Evolutionary conservation across 2,888 invertebrate species (phyloP), one percentile per base, ranked within the genome.

Genomic region (Hirtodrosophila duncani): DNA sequence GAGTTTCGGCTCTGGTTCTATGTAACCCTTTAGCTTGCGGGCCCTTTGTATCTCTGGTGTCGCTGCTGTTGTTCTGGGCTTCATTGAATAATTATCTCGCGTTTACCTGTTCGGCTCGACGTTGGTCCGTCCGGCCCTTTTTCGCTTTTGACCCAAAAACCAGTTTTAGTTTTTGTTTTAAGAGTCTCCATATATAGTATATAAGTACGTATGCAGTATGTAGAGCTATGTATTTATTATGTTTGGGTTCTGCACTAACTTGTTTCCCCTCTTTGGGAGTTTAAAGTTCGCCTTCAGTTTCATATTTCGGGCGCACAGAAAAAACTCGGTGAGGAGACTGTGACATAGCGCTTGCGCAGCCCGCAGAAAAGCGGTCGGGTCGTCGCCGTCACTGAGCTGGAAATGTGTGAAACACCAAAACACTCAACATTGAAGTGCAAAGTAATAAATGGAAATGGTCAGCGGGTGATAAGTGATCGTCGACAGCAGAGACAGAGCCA

Each of bases 31-130:
- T 36, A 30, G 17, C 30, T 21, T 34, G 21, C 10, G 14, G 11
- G n/a, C 11, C 31, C 27, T 23, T 21, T 17, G 36, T 30, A 3
- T 7, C 13, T 6, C 8, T 14, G 55, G 48, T 53, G 52, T 38
- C 27, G 24, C 41, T 69, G 43, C 20, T 23, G 17, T 24, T 13
- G 60, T 44, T 58, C 67, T 71, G 46, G 65, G 61, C 68, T 71
- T 71, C 77, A 77, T 77, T 72, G 66, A 72, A 77, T 77, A 72
- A 72, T 72, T 77, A 72, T 72, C 63, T 71, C 60, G 71, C 66
- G 69, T 63, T 72, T 77, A 66, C 71, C 74, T 62, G 71, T 74
- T 64, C 50, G 31, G 50, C 61, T n/a, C n/a, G n/a, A n/a, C 46
- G 52, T 39, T 63, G 53, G 50, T 43, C 45, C 34, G 34, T 16